Evolutionary conservation across 2,888 invertebrate genomes (phyloP).

Genomic region (Hedychridium roseum): DNA sequence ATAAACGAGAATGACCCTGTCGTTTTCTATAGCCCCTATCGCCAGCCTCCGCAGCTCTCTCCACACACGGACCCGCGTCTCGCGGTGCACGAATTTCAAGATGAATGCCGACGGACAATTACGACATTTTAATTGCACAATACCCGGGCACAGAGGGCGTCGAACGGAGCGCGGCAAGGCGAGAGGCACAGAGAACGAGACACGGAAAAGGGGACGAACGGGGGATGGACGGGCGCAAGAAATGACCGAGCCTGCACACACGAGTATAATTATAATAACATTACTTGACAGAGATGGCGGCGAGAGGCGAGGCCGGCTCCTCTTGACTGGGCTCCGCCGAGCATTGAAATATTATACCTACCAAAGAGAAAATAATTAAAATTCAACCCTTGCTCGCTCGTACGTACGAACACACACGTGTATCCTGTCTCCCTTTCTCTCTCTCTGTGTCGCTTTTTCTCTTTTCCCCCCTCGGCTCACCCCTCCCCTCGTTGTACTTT

Average conservation of each 20-base stretch:
- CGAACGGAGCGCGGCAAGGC: conserved; percentile 19
- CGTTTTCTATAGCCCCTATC: too few relatives aligned
- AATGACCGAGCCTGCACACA: conserved; percentile 56
- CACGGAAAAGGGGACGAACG: conserved; percentile 10
- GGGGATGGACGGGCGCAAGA: conserved; percentile 50
- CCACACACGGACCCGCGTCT: neutral
- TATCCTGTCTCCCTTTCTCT: conserved; percentile 31
- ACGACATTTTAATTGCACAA: conserved; percentile 56
- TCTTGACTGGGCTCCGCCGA: conserved; percentile 52
- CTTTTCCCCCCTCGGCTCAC: conserved; percentile 14
- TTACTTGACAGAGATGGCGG: conserved; percentile 62
- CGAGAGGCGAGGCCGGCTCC: conserved; percentile 54
- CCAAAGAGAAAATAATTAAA: conserved; percentile 65
- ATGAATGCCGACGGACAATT: conserved; percentile 51
- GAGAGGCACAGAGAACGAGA: conserved; percentile 11
- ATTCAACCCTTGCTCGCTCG: conserved; percentile 61
- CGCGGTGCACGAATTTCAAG: conserved; percentile 43
- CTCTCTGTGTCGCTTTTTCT: conserved; percentile 1
- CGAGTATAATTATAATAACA: conserved; percentile 64
- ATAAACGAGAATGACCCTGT: too few relatives aligned
- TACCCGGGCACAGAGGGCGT: conserved; percentile 34
- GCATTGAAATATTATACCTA: conserved; percentile 64
- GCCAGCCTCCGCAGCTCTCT: neutral
- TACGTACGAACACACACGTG: conserved; percentile 25
- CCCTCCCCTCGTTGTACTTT: conserved; percentile 21